Conservation (phyloP, 1,140 invertebrate genomes). For the Drosophila athabasca region DNA sequence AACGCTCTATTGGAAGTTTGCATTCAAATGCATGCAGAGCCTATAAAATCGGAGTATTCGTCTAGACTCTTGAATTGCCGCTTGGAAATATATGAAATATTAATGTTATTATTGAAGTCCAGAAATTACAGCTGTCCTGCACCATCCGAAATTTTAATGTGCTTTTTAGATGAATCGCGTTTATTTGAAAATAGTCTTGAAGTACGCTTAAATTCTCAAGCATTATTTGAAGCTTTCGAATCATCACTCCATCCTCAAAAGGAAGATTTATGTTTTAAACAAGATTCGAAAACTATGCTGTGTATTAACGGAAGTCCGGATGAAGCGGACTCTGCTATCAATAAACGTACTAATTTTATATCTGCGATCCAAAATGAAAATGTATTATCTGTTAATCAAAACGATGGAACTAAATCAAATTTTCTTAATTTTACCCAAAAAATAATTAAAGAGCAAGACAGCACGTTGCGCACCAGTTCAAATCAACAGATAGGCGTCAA, state of each 20-base stretch:
- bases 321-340: too few species aligned
- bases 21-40: slow-evolving; percentile 21
- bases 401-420: too few species aligned
- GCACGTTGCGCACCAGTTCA: too few species aligned
- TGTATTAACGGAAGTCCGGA: too few species aligned
- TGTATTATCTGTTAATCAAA: too few species aligned
- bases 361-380: background rate
- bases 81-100: slow-evolving; percentile 28
- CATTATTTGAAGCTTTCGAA: slow-evolving; percentile 18
- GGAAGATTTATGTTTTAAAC: slow-evolving; percentile 25
- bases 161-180: slow-evolving; percentile 29
- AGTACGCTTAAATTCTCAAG: slow-evolving; percentile 13
- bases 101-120: slow-evolving; percentile 22
- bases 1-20: slow-evolving; percentile 40
- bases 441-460: too few species aligned
- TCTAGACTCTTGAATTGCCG: slow-evolving; percentile 13
- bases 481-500: too few species aligned
- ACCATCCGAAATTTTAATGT: slow-evolving; percentile 35
- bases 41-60: background rate
- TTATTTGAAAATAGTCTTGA: slow-evolving; percentile 14
- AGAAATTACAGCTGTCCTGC: slow-evolving; percentile 27
- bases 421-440: too few species aligned
- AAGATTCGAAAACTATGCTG: background rate
- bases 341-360: background rate
- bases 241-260: slow-evolving; percentile 43